These are phyloP conservation scores for Clivina fossor DNA, from an alignment of 2,888 invertebrate species.

Conservation along the genomic window DNA sequence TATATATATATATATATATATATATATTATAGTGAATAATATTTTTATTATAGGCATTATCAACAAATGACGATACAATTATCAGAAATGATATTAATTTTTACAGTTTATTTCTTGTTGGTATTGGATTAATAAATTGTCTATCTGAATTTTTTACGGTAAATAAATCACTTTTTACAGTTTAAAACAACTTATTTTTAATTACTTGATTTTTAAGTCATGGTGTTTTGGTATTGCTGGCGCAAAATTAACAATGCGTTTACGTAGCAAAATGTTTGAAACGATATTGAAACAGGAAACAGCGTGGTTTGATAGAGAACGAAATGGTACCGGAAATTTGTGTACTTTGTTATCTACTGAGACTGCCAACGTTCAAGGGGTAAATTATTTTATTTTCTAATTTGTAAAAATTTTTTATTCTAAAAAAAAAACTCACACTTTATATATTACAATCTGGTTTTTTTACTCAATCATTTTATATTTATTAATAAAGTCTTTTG, in stretches of 20 bases:
- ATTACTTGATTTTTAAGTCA: too few species aligned
- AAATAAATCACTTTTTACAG: conserved; percentile 38
- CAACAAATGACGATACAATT: too few species aligned
- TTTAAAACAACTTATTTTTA: conserved; percentile 41
- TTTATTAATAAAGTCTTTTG: too few species aligned
- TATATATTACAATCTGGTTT: too few species aligned
- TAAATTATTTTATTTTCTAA: conserved; percentile 50
- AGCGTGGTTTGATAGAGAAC: conserved; percentile 72
- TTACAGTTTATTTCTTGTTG: conserved; percentile 67
- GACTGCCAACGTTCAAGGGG: conserved; percentile 78
- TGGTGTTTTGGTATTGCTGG: conserved; percentile 76
- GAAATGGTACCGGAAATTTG: conserved; percentile 73
- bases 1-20: too few species aligned
- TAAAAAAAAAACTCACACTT: too few species aligned
- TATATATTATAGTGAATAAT: too few species aligned
- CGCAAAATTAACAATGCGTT: conserved; percentile 73
- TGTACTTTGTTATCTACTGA: conserved; percentile 75
- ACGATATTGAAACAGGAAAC: conserved; percentile 73
- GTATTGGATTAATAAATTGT: conserved; percentile 67
- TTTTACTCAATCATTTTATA: too few species aligned
- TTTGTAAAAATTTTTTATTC: neutral
- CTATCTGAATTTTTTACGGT: conserved; percentile 69
- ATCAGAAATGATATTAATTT: conserved; percentile 61
- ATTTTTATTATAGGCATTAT: too few species aligned
- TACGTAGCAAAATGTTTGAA: conserved; percentile 67